These are phyloP conservation scores for Botia almorhae DNA, from an alignment of 2,797 vertebrate species.

Conservation along the genomic window DNA sequence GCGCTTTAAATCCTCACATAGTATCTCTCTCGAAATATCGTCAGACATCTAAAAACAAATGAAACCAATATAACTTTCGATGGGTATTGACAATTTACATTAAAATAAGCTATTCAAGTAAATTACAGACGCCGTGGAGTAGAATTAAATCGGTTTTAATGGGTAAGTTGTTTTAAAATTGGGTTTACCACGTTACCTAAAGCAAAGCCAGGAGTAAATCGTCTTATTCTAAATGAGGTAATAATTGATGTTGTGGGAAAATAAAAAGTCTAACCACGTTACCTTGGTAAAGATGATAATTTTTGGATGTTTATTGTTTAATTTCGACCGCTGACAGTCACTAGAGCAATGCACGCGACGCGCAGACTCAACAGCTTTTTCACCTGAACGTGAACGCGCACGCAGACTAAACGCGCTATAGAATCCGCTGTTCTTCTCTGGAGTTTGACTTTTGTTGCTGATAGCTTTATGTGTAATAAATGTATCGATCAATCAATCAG, in stretches of 20 bases:
- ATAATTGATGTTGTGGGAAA: neutral
- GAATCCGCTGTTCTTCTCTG: too few relatives aligned
- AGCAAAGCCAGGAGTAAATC: neutral
- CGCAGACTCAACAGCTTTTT: neutral
- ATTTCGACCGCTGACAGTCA: too few relatives aligned
- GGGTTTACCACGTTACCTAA: neutral
- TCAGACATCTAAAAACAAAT: neutral
- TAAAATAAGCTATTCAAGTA: too few relatives aligned
- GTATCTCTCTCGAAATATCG: neutral
- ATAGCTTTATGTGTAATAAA: too few relatives aligned
- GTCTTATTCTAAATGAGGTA: neutral
- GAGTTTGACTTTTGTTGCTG: too few relatives aligned
- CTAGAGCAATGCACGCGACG: neutral
- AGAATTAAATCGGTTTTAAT: neutral
- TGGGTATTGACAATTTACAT: neutral
- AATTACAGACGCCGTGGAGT: neutral
- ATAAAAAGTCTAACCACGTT: neutral
- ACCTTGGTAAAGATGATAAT: constrained; percentile 2
- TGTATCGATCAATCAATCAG: too few relatives aligned
- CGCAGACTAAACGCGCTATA: neutral
- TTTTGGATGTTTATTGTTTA: neutral
- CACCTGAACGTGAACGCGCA: neutral
- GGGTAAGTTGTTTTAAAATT: neutral
- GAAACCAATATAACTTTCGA: neutral
- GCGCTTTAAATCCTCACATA: constrained; percentile 16